phyloP scores from a whole-genome alignment of 2,797 vertebrate genomes.

The Anomalospiza imberbis region DNA sequence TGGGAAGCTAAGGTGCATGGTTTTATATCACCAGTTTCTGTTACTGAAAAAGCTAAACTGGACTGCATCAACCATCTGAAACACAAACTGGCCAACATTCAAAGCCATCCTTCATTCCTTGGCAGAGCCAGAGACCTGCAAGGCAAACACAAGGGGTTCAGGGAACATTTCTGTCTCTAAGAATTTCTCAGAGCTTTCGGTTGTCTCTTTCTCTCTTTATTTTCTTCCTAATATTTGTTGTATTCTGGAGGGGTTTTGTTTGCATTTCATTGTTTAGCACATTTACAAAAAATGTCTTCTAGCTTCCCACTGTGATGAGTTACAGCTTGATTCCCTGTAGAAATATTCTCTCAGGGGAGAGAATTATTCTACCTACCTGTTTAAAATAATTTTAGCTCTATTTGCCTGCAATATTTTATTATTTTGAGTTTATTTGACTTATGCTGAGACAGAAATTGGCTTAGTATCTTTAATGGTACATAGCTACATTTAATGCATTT shows the following conservation, averaged over 20 bases:
- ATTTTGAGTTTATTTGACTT: not conserved
- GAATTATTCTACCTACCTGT: not conserved
- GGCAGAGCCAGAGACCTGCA: not conserved
- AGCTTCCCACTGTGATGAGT: no score
- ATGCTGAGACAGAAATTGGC: not conserved
- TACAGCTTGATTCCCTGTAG: not conserved
- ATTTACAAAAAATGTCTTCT: not conserved
- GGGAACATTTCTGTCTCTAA: not conserved
- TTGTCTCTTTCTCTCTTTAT: not conserved
- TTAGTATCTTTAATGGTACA: not conserved
- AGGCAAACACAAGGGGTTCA: not conserved
- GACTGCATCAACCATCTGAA: not conserved
- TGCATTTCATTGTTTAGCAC: not conserved
- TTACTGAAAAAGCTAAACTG: not conserved
- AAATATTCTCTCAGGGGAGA: not conserved
- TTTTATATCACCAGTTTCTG: not conserved
- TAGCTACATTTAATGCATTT: not conserved
- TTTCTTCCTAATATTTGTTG: not conserved
- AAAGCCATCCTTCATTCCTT: not conserved
- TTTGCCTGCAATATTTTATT: not conserved
- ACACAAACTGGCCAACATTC: not conserved
- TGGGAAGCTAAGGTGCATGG: not conserved
- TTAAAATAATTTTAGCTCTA: not conserved
- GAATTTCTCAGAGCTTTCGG: not conserved
- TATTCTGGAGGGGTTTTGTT: not conserved